phyloP scores from a whole-genome alignment of 2,888 invertebrate species.

The Caenorhabditis macrosperma region DNA sequence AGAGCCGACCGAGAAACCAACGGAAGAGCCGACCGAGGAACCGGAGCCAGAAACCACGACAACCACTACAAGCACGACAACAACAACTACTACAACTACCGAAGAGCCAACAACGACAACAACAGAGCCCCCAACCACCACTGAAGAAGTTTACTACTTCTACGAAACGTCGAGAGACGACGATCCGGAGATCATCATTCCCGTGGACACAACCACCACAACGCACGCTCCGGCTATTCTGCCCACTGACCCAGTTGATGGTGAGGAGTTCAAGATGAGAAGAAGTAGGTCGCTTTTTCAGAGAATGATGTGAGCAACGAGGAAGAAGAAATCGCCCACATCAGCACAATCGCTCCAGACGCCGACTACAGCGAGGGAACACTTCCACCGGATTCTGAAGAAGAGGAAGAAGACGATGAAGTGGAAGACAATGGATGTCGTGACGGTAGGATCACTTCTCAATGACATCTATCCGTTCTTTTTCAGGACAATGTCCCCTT shows the following conservation, averaged over 20 bases:
- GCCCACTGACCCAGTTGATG: slow-evolving; percentile 43
- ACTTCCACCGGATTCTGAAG: slow-evolving; percentile 20
- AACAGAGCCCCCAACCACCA: slow-evolving; percentile 17
- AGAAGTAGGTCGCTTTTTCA: slow-evolving; percentile 13
- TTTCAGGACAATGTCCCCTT: slow-evolving; percentile 9
- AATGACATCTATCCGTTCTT: no score
- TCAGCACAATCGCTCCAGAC: slow-evolving; percentile 10
- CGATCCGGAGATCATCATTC: slow-evolving; percentile 47
- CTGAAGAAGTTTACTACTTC: slow-evolving; percentile 49
- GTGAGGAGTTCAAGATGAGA: no score
- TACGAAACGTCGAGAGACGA: slow-evolving; percentile 56
- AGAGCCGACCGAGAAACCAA: slow-evolving; percentile 7
- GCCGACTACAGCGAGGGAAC: slow-evolving; percentile 42
- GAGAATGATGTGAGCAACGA: slow-evolving; percentile 40
- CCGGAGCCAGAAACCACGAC: slow-evolving; percentile 9
- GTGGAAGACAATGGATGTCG: no score
- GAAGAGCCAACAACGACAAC: slow-evolving; percentile 1
- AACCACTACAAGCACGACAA: neutral
- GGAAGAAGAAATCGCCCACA: slow-evolving; percentile 25
- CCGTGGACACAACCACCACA: slow-evolving; percentile 40
- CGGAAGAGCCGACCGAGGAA: slow-evolving; percentile 17
- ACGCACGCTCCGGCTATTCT: slow-evolving; percentile 9
- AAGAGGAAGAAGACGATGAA: slow-evolving; percentile 18
- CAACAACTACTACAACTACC: slow-evolving; percentile 2
- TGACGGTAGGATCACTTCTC: neutral